Base-by-base conservation (phyloP, 2,113 vertebrate species). In the Numida meleagris region DNA sequence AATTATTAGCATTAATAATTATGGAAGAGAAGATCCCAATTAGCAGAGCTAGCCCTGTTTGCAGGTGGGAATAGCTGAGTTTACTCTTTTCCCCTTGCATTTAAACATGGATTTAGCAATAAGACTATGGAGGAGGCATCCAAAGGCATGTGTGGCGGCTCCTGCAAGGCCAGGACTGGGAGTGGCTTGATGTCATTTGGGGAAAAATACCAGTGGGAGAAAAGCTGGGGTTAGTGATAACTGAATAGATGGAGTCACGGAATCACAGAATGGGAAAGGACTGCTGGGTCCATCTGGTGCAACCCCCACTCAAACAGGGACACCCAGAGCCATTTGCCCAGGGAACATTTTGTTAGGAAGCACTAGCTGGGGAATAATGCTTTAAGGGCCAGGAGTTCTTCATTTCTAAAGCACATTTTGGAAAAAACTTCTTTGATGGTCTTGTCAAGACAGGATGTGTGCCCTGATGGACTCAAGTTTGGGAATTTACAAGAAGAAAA, bases 221-320 rank as follows among this genome's bases (percentile, higher is more conserved):
- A 57, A 93, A 42, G 25, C 0, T 48, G 31, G n/a, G 2, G 4
- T 57, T 34, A 53, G 31, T 45, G 36, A 53, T 24, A 40, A 27
- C 17, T 12, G 0, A 1, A 23, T 18, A 53, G 27, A 14, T 29
- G 51, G 27, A 53, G 51, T 2, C 9, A 4, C 3, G 25, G 36
- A 38, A 36, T 27, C 15, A 62, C 36, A 38, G 36, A 38, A 38
- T 3, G 21, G 36, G 14, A 17, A 38, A 36, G 36, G 36, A 18
- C 36, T 15, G 38, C 61, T 25, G 16, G 61, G 15, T 38, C 59
- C 59, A 62, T 25, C 36, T 25, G 36, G 15, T 38, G 34, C 36
- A 38, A 62, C 25, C 36, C 36, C 36, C 16, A 25, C 36, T 62
- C 36, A 18, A 38, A 36, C 36, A 18, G 36, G 36, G 36, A 38